A percentile compares a stretch with the other conserved stretches of the same genome.
phyloP scores from a whole-genome alignment of 2,113 vertebrate species.

The Myxocyprinus asiaticus region DNA sequence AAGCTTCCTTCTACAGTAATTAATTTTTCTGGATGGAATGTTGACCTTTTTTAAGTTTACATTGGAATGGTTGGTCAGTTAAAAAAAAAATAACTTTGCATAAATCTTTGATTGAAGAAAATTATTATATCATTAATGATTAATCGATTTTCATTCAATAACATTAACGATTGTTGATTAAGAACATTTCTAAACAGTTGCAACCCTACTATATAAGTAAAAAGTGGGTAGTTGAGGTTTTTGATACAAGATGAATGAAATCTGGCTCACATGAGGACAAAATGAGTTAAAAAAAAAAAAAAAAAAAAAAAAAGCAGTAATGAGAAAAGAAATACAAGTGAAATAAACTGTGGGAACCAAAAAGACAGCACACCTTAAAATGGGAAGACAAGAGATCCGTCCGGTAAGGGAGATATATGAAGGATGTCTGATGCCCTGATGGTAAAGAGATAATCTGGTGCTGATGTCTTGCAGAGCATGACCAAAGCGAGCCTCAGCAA shows the following conservation, averaged over 20 bases:
- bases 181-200: no score
- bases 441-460: slow-evolving; percentile 45
- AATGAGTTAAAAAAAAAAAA: background rate
- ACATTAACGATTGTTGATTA: no score
- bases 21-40: no score
- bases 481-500: slow-evolving; percentile 43
- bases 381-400: slow-evolving; percentile 1
- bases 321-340: background rate
- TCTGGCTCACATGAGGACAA: background rate
- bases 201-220: no score
- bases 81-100: no score
- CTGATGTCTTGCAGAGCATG: slow-evolving; percentile 35
- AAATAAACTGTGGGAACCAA: background rate
- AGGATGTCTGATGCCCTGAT: slow-evolving; percentile 28
- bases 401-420: slow-evolving; percentile 20
- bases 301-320: background rate
- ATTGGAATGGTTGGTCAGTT: no score
- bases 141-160: no score
- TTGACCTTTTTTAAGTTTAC: no score
- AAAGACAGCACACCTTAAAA: background rate
- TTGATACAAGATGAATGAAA: background rate
- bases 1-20: no score
- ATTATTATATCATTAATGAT: no score
- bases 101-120: no score
- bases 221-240: no score